phyloP scores from a whole-genome alignment of 2,888 invertebrate genomes.

The Adelphocoris suturalis region DNA sequence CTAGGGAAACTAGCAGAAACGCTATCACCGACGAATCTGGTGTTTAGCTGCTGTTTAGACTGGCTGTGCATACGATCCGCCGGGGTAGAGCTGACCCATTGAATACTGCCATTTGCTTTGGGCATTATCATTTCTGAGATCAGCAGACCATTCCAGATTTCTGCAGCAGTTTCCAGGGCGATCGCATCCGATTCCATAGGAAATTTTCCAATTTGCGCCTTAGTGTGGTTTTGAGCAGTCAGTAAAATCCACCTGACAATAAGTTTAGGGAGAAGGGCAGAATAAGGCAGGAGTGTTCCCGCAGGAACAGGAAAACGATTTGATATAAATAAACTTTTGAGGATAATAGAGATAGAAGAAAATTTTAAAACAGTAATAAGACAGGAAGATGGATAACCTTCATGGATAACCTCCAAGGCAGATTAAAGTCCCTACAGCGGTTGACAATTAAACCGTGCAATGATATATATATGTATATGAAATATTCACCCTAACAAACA shows the following conservation, averaged over 20 bases:
- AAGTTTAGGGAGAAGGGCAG: neutral
- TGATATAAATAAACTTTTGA: neutral
- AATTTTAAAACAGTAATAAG: neutral
- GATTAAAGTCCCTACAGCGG: slow-evolving; percentile 16
- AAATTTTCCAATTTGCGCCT: no score
- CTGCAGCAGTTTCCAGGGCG: no score
- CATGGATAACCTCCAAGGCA: neutral
- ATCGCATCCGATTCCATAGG: no score
- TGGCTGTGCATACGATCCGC: no score
- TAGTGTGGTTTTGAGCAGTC: neutral
- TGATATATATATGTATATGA: neutral
- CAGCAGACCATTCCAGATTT: no score
- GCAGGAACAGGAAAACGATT: neutral
- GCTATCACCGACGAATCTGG: no score
- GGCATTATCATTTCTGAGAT: no score
- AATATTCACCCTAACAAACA: neutral
- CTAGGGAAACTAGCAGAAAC: no score
- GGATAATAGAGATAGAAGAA: neutral
- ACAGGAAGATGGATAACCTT: neutral
- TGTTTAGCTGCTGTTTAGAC: no score
- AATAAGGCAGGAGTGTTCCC: neutral
- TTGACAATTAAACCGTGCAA: neutral
- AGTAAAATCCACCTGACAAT: neutral
- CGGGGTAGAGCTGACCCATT: no score
- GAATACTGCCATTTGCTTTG: no score